Conservation (phyloP, 2,888 invertebrate species). For the Acleris sparsana region DNA sequence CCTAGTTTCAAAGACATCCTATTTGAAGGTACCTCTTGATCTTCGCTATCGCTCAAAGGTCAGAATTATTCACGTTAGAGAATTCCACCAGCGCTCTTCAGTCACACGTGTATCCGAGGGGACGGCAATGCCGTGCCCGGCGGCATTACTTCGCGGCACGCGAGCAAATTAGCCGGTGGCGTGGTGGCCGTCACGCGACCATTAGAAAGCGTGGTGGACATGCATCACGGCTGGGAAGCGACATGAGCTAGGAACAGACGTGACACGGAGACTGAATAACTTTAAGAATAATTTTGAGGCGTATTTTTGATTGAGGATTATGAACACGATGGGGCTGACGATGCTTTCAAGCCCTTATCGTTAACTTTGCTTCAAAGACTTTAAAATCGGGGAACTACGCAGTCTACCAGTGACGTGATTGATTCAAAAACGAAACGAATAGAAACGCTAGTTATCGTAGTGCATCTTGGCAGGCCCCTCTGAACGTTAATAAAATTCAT, state of each 20-base stretch:
- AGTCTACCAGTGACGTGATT: too few relatives aligned
- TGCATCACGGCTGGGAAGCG: constrained; percentile 11
- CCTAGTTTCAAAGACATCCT: too few relatives aligned
- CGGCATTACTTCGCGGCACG: constrained; percentile 43
- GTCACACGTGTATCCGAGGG: constrained; percentile 13
- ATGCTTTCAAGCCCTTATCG: too few relatives aligned
- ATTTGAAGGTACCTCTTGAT: too few relatives aligned
- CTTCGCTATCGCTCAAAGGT: not conserved
- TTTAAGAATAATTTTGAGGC: not conserved
- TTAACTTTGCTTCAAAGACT: too few relatives aligned
- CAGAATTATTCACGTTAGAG: not conserved
- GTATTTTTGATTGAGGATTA: too few relatives aligned
- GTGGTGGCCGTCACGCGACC: constrained; percentile 56
- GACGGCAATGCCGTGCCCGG: constrained; percentile 28
- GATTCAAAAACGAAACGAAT: too few relatives aligned
- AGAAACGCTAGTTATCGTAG: too few relatives aligned
- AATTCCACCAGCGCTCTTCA: constrained; percentile 7
- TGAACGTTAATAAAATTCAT: too few relatives aligned
- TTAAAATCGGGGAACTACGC: too few relatives aligned
- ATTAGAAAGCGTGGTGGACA: constrained; percentile 63
- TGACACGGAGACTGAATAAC: not conserved
- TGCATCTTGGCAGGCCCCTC: too few relatives aligned
- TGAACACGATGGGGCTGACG: too few relatives aligned
- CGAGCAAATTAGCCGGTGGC: constrained; percentile 57
- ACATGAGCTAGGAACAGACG: not conserved